phyloP scores from a whole-genome alignment of 2,113 vertebrate genomes.

The Vanacampus margaritifer region DNA sequence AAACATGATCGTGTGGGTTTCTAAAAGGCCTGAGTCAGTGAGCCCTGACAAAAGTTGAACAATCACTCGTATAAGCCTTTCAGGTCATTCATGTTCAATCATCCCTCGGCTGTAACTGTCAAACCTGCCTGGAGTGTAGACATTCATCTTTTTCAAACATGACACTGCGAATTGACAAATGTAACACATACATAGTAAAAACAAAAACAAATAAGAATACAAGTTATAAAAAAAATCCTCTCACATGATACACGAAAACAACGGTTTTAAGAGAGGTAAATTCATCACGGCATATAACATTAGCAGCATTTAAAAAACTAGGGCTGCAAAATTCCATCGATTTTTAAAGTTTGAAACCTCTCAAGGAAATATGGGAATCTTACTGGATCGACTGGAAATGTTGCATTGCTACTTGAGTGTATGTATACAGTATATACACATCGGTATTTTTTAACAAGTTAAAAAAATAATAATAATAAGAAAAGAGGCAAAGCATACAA shows the following conservation, averaged over 20 bases:
- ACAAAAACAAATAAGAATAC: slow-evolving; percentile 8
- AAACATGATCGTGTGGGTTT: slow-evolving; percentile 20
- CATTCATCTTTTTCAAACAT: slow-evolving; percentile 18
- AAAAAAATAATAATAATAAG: neutral
- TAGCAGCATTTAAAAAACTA: slow-evolving; percentile 15
- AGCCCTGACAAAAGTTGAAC: slow-evolving; percentile 25
- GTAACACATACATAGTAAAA: slow-evolving; percentile 26
- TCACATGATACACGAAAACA: neutral
- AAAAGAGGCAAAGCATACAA: neutral
- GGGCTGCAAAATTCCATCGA: neutral
- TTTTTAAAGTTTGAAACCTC: neutral
- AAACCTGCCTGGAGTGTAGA: slow-evolving; percentile 14
- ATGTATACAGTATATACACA: too few relatives aligned
- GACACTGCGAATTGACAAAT: slow-evolving; percentile 35
- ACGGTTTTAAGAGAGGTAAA: slow-evolving; percentile 8
- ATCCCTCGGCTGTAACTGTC: slow-evolving; percentile 24
- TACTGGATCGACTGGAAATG: neutral
- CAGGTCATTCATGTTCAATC: slow-evolving; percentile 30
- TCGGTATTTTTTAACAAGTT: neutral
- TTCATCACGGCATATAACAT: slow-evolving; percentile 18
- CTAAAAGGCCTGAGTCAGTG: slow-evolving; percentile 29
- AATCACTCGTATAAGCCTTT: slow-evolving; percentile 39
- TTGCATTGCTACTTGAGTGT: neutral
- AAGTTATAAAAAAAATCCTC: neutral
- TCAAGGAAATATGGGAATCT: neutral